Evolutionary conservation across 2,113 vertebrate genomes (phyloP).

Genomic region (Cephalophus harveyi): DNA sequence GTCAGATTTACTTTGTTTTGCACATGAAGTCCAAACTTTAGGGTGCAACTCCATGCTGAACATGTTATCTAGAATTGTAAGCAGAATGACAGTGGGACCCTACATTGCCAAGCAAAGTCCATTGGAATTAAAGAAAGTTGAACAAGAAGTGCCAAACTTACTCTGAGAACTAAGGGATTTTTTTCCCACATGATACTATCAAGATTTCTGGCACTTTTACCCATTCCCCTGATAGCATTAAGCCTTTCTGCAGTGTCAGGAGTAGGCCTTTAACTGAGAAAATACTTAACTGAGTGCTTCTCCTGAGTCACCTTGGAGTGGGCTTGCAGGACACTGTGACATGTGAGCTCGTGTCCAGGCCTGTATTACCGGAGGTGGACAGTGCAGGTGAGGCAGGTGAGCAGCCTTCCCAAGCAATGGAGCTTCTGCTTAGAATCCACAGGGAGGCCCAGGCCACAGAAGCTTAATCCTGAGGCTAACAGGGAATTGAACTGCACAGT

Average conservation of each 20-base stretch:
- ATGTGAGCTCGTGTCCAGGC: neutral
- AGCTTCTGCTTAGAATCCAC: neutral
- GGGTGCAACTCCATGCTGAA: neutral
- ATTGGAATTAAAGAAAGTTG: neutral
- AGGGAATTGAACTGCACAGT: neutral
- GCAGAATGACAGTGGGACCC: neutral
- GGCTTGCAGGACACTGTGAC: neutral
- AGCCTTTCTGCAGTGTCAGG: neutral
- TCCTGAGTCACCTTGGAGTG: neutral
- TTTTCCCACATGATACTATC: neutral
- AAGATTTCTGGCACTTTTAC: neutral
- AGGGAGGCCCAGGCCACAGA: neutral
- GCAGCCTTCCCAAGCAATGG: neutral
- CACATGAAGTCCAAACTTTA: neutral
- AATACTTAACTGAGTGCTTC: neutral
- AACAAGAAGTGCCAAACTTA: neutral
- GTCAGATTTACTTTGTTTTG: slow-evolving; percentile 11
- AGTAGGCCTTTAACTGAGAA: too few relatives aligned
- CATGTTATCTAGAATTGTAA: neutral
- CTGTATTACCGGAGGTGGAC: neutral
- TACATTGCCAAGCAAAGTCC: neutral
- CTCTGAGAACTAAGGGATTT: neutral
- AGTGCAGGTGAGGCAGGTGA: neutral
- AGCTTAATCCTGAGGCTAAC: neutral
- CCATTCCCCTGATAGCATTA: accelerated